Base-by-base conservation (phyloP, 2,113 vertebrate species). In the Columba livia region DNA sequence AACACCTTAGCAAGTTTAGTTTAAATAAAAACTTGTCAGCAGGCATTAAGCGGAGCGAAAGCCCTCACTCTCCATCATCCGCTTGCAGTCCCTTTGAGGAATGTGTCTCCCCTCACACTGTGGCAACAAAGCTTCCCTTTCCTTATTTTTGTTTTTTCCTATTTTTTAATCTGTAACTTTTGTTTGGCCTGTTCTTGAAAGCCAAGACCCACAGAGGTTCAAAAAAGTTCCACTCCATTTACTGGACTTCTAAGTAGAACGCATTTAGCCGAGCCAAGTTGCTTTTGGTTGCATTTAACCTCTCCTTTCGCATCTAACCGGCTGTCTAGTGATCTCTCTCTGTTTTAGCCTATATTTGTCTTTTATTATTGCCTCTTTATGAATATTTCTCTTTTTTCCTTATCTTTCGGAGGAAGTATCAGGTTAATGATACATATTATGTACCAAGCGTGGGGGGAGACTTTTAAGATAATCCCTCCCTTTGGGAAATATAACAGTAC, bases 1-100 rank as follows among this genome's bases (percentile, higher is more conserved):
- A 97, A 97, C 97, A 98, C 97, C 95, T 98, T 96, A 95, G 95
- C 94, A 97, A 81, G 65, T 95, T 97, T 94, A 96, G 92, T 96
- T 97, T 97, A 97, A 97, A 96, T 96, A 97, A 95, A 97, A 97
- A 96, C 77, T 97, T 83, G 71, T 97, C 89, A 81, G 93, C 94
- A 94, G 93, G 95, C 93, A 71, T 97, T 96, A 90, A 96, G 87
- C 6, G 11, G 70, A 88, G 70, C 48, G 44, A 94, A 95, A 94
- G 78, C 32, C 34, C 34, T 88, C 12, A 4, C 80, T 89, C 81
- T 92, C 84, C 64, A 32, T 90, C 83, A 90, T 86, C 32, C 13
- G 1, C 77, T 78, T 11, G 5, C 62, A 1, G 2, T 53, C 23
- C 71, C 51, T 86, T 83, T 66, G 90, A 93, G 88, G 75, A 95